Evolutionary conservation across 2,888 invertebrate genomes (phyloP), one percentile per base, ranked within the genome.

Genomic region (Bhutanitis thaidina): DNA sequence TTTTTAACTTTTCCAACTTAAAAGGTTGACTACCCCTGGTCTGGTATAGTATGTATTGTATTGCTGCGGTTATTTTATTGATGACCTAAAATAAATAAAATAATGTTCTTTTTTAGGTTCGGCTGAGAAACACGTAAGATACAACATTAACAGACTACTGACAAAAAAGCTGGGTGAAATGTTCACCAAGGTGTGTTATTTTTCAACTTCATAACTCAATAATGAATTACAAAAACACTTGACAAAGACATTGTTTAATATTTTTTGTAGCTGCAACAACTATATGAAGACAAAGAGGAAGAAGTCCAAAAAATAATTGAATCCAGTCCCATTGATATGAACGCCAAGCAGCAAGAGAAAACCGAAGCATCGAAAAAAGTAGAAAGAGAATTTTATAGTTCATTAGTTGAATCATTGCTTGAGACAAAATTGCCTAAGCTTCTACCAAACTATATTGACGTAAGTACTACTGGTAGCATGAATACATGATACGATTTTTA

Each of bases 361-460:
- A 45, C 16, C 12, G 32, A 40, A 36, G 29, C 16, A 36, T n/a
- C 13, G 7, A 35, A 12, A 8, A 52, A 25, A 15, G 12, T 36
- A 16, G 16, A 13, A 52, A 52, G 13, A 32, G 40, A 35, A 14
- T 44, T 46, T 41, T 58, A 58, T 43, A 37, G 36, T 9, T 49
- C 41, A 3, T 52, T 68, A 20, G 57, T 67, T 34, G 57, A 62
- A 3, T 46, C 13, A 15, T 40, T 63, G 10, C 45, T 66, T 8
- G 60, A 53, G 35, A 50, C 59, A 1, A 65, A 61, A 39, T 53
- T 82, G 32, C 66, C 75, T 0, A 39, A 52, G n/a, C 12, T 77
- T 7, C 43, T 83, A 30, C 71, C 65, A 7, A 73, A 59, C 45
- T 69, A 60, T 49, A 62, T 67, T 43, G 60, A 69, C n/a, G 82